Evolutionary conservation across 2,113 vertebrate genomes (phyloP).

Genomic region (Larimichthys polyactis): DNA sequence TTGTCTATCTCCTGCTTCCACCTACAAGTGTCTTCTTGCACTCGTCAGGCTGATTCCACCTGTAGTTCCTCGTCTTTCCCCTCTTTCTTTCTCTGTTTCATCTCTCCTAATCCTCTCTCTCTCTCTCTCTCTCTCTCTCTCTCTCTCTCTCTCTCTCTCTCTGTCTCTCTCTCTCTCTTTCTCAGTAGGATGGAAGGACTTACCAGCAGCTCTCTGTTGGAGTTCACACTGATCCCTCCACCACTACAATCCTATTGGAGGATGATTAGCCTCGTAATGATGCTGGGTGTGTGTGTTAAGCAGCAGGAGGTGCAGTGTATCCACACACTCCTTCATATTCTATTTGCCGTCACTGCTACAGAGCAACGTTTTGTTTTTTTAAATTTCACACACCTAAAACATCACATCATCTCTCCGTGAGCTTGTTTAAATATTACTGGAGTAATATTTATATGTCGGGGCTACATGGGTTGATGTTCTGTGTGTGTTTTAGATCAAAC

Average conservation of each 20-base stretch:
- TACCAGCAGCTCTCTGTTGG: constrained; percentile 23
- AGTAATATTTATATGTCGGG: too few species aligned
- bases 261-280: constrained; percentile 32
- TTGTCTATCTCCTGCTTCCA: background rate
- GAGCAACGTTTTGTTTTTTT: background rate
- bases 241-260: constrained; percentile 34
- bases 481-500: too few species aligned
- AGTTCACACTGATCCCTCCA: constrained; percentile 21
- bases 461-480: too few species aligned
- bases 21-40: too few species aligned
- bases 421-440: background rate
- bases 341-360: background rate
- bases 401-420: too few species aligned
- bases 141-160: background rate
- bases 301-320: constrained; percentile 3
- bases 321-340: background rate
- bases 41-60: background rate
- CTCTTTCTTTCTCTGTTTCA: background rate
- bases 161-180: background rate
- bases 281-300: constrained; percentile 23
- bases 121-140: too few species aligned
- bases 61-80: background rate
- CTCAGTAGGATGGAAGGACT: background rate
- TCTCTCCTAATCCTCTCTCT: background rate
- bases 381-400: background rate